Evolutionary conservation across 1,140 invertebrate genomes (phyloP).

Genomic region (Dreissena rostriformis): DNA sequence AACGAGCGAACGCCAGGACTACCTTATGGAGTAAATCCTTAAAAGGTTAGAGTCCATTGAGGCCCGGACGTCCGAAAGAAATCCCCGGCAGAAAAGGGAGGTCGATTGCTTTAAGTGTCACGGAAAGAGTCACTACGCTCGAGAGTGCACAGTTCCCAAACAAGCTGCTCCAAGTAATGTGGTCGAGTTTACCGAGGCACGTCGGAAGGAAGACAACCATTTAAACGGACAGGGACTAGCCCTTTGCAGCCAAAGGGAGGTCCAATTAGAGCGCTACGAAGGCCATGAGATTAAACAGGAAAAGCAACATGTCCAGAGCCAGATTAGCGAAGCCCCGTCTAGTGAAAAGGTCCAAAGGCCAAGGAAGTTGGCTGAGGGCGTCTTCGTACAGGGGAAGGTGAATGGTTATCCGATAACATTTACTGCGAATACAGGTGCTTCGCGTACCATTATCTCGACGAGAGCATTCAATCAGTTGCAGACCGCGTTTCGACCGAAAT

Average conservation of each 20-base stretch:
- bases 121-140: neutral
- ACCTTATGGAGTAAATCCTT: neutral
- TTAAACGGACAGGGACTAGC: slow-evolving; percentile 36
- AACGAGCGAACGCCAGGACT: neutral
- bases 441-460: neutral
- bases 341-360: neutral
- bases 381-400: neutral
- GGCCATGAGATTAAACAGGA: too few relatives aligned
- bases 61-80: neutral
- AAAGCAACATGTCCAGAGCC: too few relatives aligned
- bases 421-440: neutral
- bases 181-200: neutral
- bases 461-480: neutral
- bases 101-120: slow-evolving; percentile 25
- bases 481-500: neutral
- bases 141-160: neutral
- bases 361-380: neutral
- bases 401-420: neutral
- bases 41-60: neutral
- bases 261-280: neutral
- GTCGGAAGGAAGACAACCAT: neutral
- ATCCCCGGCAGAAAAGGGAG: neutral
- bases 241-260: slow-evolving; percentile 5
- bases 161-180: neutral
- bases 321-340: too few relatives aligned